Base-by-base conservation (phyloP, 2,797 vertebrate genomes). In the Oceanodroma leucorhoa region DNA sequence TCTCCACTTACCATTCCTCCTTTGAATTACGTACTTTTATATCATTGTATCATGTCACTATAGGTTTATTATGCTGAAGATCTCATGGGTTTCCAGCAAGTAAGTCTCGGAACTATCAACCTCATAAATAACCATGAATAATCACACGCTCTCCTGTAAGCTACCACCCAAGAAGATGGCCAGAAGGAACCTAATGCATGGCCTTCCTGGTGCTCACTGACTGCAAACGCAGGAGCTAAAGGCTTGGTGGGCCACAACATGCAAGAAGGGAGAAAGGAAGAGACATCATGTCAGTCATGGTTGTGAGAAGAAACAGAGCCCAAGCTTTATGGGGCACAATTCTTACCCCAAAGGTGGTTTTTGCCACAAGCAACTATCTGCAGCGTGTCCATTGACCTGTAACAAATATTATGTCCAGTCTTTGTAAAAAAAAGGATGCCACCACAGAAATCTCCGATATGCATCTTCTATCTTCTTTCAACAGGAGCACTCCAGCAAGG, bases 101-200 rank as follows among this genome's bases (percentile, higher is more conserved):
- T 11, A 46, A 72, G 40, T 53, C 60, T 79, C 38, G 45, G 29
- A 92, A 71, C 53, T 50, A 50, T 6, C 3, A 71, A 53, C 58
- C 20, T 80, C 54, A 73, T 29, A 48, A 85, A 66, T 13, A 72
- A 58, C 7, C 26, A 40, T 4, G 3, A 62, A 19, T 53, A 41
- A 83, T 24, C 1, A 1, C 14, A 77, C 0, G 0, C 20, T 78
- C 9, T 64, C 29, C 72, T 65, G 10, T 12, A 81, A 75, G 14
- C 32, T 7, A 46, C 12, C 34, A 46, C 3, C 15, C 43, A 53
- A 64, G n/a, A 48, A 60, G 67, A 41, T 3, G 5, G 41, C 4
- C 62, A 84, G 12, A n/a, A 61, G 60, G 73, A 93, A 34, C 9
- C 22, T 18, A 38, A 51, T 3, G 13, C 4, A 0, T 3, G 8